A percentile compares a stretch with the other conserved stretches of the same genome.
These are phyloP conservation scores for Euphydryas editha DNA, from an alignment of 2,888 invertebrate species.

Conservation along the genomic window DNA sequence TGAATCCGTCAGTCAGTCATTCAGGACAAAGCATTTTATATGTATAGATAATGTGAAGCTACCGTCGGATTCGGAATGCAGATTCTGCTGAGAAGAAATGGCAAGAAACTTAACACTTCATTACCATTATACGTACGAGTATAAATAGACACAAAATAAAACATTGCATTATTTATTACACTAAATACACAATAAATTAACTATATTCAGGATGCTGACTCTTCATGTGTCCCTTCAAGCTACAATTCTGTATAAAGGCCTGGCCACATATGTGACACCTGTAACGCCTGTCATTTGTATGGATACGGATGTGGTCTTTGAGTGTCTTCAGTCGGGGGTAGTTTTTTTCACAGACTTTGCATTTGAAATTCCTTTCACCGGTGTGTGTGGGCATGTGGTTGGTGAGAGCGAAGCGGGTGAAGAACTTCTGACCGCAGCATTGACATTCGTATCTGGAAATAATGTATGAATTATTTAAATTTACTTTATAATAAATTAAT, in stretches of 20 bases:
- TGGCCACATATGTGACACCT: constrained; percentile 70
- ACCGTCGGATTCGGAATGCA: too few relatives aligned
- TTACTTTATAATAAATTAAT: too few relatives aligned
- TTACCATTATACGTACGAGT: too few relatives aligned
- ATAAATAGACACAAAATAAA: neutral
- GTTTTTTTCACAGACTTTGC: constrained; percentile 70
- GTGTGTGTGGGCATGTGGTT: constrained; percentile 79
- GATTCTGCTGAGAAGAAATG: too few relatives aligned
- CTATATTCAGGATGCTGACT: constrained; percentile 68
- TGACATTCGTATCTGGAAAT: constrained; percentile 71
- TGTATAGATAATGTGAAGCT: too few relatives aligned
- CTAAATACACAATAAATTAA: constrained; percentile 7
- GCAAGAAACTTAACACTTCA: too few relatives aligned
- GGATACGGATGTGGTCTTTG: constrained; percentile 72
- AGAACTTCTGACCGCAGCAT: constrained; percentile 74
- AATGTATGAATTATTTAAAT: too few relatives aligned
- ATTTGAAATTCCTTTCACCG: constrained; percentile 72
- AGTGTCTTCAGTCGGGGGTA: constrained; percentile 73
- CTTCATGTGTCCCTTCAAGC: constrained; percentile 74
- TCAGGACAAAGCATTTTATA: too few relatives aligned
- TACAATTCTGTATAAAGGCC: constrained; percentile 77
- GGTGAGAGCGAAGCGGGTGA: constrained; percentile 71
- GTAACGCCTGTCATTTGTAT: constrained; percentile 68
- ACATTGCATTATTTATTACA: neutral
- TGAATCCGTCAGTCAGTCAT: too few relatives aligned